Evolutionary conservation across 2,797 vertebrate species (phyloP), one percentile per base, ranked within the genome.

Genomic region (Halcyon chelicuti): DNA sequence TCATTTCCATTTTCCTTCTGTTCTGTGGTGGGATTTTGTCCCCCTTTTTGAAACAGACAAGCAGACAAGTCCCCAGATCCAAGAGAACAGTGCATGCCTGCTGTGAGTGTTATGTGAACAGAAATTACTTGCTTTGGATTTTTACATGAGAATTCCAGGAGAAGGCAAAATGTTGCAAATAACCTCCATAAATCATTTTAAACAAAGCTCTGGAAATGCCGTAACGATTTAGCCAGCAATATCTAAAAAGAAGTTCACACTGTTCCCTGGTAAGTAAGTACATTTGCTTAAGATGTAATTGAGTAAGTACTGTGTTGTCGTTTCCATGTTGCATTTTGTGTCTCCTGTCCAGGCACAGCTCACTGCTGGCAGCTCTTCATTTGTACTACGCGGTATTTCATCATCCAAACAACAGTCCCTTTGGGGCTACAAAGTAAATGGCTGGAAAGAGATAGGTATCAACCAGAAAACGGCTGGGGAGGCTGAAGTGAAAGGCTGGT

Each of bases 201-300:
- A 96, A 93, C 78, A 93, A 94, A 96, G 84, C 44, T 92, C 78
- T 61, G 78, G 86, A 96, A 96, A 89, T 92, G 42, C 68, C 57
- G 55, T 67, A 42, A 93, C 70, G 33, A 75, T 91, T 94, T 88
- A 84, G 42, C 42, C 58, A 35, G 82, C 51, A 72, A 55, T 78
- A 88, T 60, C 73, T 82, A 51, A 72, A 61, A 60, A 65, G 39
- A 71, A 54, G 39, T 72, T 89, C 72, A 82, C 35, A 17, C 35
- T 91, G 65, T 70, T 93, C 33, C 75, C 51, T 81, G 47, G 57
- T 92, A 94, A 80, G 67, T 52, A 84, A 73, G 58, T 62, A 57
- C 47, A 57, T 86, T 91, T 96, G 62, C 82, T 94, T 86, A 91
- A 93, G 68, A 90, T 71, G 63, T 74, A 88, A 79, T 65, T 90